Base-by-base conservation (phyloP, 1,140 invertebrate genomes). In the Saccostrea echinata region DNA sequence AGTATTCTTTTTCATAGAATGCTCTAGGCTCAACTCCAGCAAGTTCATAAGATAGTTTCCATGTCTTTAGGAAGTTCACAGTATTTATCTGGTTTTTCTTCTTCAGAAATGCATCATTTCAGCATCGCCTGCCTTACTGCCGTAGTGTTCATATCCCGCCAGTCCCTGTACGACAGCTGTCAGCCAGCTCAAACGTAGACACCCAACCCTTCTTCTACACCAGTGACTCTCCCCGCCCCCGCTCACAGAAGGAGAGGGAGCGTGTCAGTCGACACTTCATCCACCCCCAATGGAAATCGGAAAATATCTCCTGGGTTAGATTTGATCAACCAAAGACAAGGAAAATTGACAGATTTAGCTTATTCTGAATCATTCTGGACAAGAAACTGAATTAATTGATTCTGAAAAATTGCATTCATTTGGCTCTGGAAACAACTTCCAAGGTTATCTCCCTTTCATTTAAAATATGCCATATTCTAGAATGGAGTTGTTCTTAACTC, bases 231-330 rank as follows among this genome's bases (percentile, higher is more conserved):
- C 81, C 82, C 68, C 86, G 86, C 21, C 86, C 81, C 3, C 57
- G 64, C 43, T 83, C 86, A 2, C 13, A 35, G 12, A 82, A 87
- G 33, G 86, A 87, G 52, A 87, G 55, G 33, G 24, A 51, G 18
- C 35, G n/a, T 21, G 24, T 12, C 11, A 83, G 80, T 30, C 55
- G 86, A 76, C 86, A 87, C 64, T 87, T 87, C 68, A 61, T 87
- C 27, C 61, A 81, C 16, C 86, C 86, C 16, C 81, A 87, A 51
- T 87, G 86, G 86, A 87, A 84, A 68, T 87, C 86, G 16, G 86
- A 87, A 71, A 18, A 64, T 33, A 71, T 87, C 53, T 87, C 86
- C 0, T 87, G 86, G 86, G 24, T 83, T 27, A 64, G 86, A 53
- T 87, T 87, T 24, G 82, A 87, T 84, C 12, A 57, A 71, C 81